phyloP scores from a whole-genome alignment of 2,888 invertebrate genomes.

The Temnothorax ravouxi region DNA sequence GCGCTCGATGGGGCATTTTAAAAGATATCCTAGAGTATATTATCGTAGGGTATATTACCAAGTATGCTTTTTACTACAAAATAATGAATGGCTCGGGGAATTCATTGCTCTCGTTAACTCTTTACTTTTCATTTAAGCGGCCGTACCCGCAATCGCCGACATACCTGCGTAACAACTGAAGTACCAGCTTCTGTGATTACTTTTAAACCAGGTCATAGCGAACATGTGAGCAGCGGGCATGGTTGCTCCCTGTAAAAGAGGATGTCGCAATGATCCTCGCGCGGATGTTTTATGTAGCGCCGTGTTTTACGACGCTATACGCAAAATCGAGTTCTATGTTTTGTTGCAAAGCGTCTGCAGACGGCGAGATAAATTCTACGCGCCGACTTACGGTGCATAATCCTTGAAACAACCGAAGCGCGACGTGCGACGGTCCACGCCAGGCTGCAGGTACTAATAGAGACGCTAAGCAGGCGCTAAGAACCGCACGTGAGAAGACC shows the following conservation, averaged over 20 bases:
- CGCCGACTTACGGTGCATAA: slow-evolving; percentile 87
- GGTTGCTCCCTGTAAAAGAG: slow-evolving; percentile 87
- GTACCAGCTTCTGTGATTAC: slow-evolving; percentile 88
- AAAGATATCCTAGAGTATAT: neutral
- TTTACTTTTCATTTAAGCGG: neutral
- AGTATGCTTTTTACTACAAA: neutral
- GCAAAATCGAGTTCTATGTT: slow-evolving; percentile 28
- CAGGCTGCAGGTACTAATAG: slow-evolving; percentile 88
- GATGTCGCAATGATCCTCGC: slow-evolving; percentile 34
- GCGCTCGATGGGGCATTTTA: neutral
- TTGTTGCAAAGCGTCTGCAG: neutral
- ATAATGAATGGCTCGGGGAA: neutral
- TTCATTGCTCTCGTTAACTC: neutral
- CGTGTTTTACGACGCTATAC: neutral
- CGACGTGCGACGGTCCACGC: slow-evolving; percentile 88
- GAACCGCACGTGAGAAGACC: slow-evolving; percentile 87
- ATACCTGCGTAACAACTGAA: slow-evolving; percentile 88
- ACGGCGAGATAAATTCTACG: neutral
- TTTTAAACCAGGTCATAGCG: slow-evolving; percentile 89
- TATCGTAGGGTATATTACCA: neutral
- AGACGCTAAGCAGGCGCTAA: slow-evolving; percentile 88
- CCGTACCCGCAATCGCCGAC: neutral
- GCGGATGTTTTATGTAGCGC: neutral
- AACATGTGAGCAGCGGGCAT: slow-evolving; percentile 89
- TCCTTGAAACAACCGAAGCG: slow-evolving; percentile 88